Percentiles rank a stretch among this genome's conserved stretches.
Evolutionary conservation across 2,797 vertebrate genomes (phyloP).

Genomic region (Sebastiscus albofasciatus): DNA sequence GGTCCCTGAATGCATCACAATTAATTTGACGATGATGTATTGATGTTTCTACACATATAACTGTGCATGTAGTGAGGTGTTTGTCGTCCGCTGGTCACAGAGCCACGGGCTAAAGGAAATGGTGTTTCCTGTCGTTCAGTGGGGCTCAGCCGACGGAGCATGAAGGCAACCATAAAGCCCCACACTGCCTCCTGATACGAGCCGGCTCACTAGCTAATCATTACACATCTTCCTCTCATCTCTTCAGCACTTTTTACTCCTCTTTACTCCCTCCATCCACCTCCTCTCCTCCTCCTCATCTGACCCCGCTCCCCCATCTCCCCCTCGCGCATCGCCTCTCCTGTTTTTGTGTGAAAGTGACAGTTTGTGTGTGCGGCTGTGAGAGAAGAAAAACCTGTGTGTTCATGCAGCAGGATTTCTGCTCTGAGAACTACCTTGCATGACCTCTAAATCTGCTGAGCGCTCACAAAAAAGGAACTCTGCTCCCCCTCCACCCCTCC

Average conservation of each 20-base stretch:
- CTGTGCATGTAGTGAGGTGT: not conserved
- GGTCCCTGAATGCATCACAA: not conserved
- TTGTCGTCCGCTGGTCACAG: constrained; percentile 34
- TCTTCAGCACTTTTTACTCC: constrained; percentile 50
- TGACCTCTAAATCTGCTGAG: constrained; percentile 82
- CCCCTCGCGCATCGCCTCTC: constrained; percentile 7
- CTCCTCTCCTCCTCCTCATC: constrained; percentile 11
- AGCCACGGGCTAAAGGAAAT: constrained; percentile 54
- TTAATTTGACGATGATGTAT: not conserved
- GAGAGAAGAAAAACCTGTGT: constrained; percentile 14
- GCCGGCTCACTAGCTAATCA: constrained; percentile 60
- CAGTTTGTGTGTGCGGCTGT: constrained; percentile 37
- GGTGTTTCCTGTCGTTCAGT: constrained; percentile 43
- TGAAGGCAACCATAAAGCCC: constrained; percentile 57
- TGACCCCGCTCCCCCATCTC: constrained; percentile 43
- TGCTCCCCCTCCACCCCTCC: not conserved
- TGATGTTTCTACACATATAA: not conserved
- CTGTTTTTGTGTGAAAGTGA: constrained; percentile 36
- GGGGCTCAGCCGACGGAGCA: constrained; percentile 45
- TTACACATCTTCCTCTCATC: constrained; percentile 64
- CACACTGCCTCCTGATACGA: constrained; percentile 47
- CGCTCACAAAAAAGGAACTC: constrained; percentile 53
- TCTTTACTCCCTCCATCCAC: constrained; percentile 18
- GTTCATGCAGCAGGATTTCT: constrained; percentile 27
- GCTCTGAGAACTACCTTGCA: constrained; percentile 66